Evolutionary conservation across 1,140 invertebrate genomes (phyloP).

Genomic region (Bombus sibiricus): DNA sequence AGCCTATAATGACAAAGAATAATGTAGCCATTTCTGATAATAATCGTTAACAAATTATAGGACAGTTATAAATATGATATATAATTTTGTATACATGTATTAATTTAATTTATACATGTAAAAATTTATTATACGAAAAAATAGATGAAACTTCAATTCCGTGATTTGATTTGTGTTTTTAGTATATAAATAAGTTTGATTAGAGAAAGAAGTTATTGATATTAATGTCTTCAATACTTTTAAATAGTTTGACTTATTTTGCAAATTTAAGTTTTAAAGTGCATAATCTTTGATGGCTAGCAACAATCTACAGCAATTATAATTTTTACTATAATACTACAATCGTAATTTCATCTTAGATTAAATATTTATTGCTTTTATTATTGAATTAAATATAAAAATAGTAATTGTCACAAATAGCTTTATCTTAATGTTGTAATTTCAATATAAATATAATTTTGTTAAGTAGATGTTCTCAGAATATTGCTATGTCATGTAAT

Average conservation of each 20-base stretch:
- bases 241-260: constrained; percentile 28
- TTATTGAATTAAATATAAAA: constrained; percentile 66
- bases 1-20: constrained; percentile 25
- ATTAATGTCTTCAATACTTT: constrained; percentile 33
- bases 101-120: neutral
- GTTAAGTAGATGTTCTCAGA: constrained; percentile 17
- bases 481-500: constrained; percentile 44
- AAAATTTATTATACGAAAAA: neutral
- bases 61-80: neutral
- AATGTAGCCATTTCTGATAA: neutral
- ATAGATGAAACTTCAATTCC: constrained; percentile 11
- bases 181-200: neutral
- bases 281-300: constrained; percentile 15
- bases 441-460: constrained; percentile 47
- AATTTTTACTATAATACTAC: constrained; percentile 42
- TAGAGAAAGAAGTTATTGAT: constrained; percentile 16
- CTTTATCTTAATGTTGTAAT: constrained; percentile 37
- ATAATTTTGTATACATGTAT: neutral
- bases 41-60: neutral
- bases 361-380: constrained; percentile 42
- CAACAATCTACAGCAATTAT: constrained; percentile 48
- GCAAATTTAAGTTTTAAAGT: constrained; percentile 34
- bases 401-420: constrained; percentile 55
- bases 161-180: neutral
- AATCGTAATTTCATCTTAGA: constrained; percentile 45